Base-by-base conservation (phyloP, 2,888 invertebrate genomes). In the Melinopterus prodromus region DNA sequence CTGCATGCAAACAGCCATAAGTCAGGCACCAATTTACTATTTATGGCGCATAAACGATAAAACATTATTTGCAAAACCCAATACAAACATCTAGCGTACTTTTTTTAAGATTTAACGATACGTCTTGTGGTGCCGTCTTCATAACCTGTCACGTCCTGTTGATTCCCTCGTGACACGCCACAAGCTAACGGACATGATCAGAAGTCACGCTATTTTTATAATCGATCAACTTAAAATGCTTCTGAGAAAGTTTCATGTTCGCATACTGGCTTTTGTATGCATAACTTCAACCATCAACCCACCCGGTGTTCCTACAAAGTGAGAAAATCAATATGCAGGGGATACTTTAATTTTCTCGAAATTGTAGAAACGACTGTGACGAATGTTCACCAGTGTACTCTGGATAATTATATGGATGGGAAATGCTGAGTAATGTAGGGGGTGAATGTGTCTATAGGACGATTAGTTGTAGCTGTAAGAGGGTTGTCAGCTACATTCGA, bases 291-390 rank as follows among this genome's bases (percentile, higher is more conserved):
- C 26, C 26, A 26, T 3, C 5, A 53, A 12, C 2, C 53, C 12
- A 53, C 26, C 26, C 9, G 53, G 12, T 53, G 53, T 53, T 53
- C 53, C 53, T 53, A 12, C 53, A 53, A 53, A 53, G 53, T 53
- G 53, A 6, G 53, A 53, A 53, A 53, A 53, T 53, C 53, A 53
- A 53, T 53, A 53, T 53, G 2, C 3, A 1, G 53, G 53, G 53
- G 53, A 53, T 53, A 53, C 53, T 53, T 53, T 53, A 53, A 53
- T 53, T 53, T 53, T 53, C 53, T 53, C 53, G 53, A 53, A 53
- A 53, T 53, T 53, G 53, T 53, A 53, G 53, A 53, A 53, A 53
- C 53, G 53, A 53, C 53, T 53, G 53, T 53, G 53, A 53, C 53
- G 53, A 53, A 53, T 53, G 53, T 53, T 53, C 53, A 1, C 3